Evolutionary conservation across 2,113 vertebrate genomes (phyloP), one percentile per base, ranked within the genome.

Genomic region (Dromiciops gliroides): DNA sequence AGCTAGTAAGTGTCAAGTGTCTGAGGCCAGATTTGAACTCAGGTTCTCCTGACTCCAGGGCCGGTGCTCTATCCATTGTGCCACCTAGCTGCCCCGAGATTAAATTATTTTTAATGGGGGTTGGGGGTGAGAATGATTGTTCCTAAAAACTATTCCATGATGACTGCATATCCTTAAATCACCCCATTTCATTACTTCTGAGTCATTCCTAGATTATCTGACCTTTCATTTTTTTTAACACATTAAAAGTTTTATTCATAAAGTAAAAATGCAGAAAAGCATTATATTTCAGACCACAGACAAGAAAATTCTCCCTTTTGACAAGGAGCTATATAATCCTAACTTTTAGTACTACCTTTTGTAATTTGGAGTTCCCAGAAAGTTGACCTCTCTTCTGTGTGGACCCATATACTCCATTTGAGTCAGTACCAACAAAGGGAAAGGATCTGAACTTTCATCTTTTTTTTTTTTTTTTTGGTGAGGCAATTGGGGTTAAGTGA

Each of bases 101-200:
- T n/a, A n/a, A n/a, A n/a, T n/a, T n/a, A n/a, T n/a, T n/a, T n/a
- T n/a, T n/a, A n/a, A 53, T n/a, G 67, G 67, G 67, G 37, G 1
- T 44, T 44, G 19, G 67, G 37, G 3, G 16, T 83, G n/a, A 44
- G 37, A 83, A 44, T 44, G 19, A 96, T 94, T 90, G 4, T 75
- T 95, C 28, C 56, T 92, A 91, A 75, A 44, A 94, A 92, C 23
- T 50, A 96, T 94, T 90, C 50, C 25, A 91, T 94, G 94, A 96
- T 88, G 31, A 47, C n/a, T 90, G 50, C 93, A 44, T 94, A 50
- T 90, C 89, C 67, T 95, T 91, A 94, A 91, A 7, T 94, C 53
- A 92, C 91, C 49, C 95, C 88, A 3, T 94, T 94, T 92, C 8
- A 92, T 16, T 50, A 93, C 37, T 89, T 92, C 8, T 94, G 0